These are phyloP conservation scores for Rotaria magnacalcarata DNA, from an alignment of 2,888 invertebrate species.

Conservation along the genomic window DNA sequence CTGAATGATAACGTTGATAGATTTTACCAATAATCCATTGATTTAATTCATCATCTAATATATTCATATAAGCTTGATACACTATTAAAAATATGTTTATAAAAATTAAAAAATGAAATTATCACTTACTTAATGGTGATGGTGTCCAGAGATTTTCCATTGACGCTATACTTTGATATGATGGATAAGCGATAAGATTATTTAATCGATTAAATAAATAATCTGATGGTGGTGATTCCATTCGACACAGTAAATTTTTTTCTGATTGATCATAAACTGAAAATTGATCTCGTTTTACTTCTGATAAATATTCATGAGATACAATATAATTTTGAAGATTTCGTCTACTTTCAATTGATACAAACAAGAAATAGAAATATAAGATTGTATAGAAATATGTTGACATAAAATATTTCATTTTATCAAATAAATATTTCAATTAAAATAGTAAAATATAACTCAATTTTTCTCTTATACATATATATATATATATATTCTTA, in stretches of 20 bases:
- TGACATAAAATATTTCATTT: not conserved
- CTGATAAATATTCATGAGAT: not conserved
- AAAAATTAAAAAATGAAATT: too few relatives aligned
- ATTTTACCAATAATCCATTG: not conserved
- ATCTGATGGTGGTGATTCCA: not conserved
- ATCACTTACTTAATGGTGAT: not conserved
- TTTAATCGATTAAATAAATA: not conserved
- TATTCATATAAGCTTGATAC: not conserved
- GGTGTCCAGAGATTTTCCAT: not conserved
- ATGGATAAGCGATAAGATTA: not conserved
- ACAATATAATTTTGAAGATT: not conserved
- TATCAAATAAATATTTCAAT: too few relatives aligned
- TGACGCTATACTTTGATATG: not conserved
- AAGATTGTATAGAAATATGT: not conserved
- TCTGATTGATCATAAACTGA: not conserved
- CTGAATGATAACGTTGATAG: not conserved
- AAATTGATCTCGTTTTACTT: not conserved
- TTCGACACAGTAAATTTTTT: not conserved
- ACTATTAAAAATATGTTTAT: not conserved
- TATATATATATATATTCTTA: too few relatives aligned
- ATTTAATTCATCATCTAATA: not conserved
- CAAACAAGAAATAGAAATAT: not conserved
- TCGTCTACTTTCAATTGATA: not conserved
- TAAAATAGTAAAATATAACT: too few relatives aligned
- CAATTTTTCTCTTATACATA: too few relatives aligned